Evolutionary conservation across 2,888 invertebrate genomes (phyloP), one percentile per base, ranked within the genome.

Genomic region (Odontocerum albicorne): DNA sequence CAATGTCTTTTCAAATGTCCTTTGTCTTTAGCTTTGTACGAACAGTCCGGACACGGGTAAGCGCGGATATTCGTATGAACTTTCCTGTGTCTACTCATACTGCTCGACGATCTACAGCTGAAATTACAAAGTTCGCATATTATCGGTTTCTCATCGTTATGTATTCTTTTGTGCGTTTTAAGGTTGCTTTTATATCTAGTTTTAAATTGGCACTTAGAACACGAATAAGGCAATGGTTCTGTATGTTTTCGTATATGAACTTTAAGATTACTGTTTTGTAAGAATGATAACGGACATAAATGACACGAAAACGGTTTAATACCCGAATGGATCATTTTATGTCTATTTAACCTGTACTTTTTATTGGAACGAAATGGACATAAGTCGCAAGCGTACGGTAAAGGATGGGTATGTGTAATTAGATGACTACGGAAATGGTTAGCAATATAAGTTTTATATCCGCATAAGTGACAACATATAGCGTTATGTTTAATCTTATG

Each of bases 311-410:
- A 38, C 38, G 4, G 15, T 17, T 10, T 38, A 15, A 38, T 17
- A 4, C 17, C 17, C 7, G 3, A 4, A 38, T 38, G 38, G 4
- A 3, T 12, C 10, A 20, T 36, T 13, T 21, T 12, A 17, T 47
- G 47, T 7, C 47, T 20, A 17, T 38, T 35, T 38, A 47, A 6
- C 15, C 38, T 47, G 2, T 27, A 12, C 10, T 36, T 16, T 6
- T 13, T 12, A n/a, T 47, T 47, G 39, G 38, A 47, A 3, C 21
- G 7, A 4, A 31, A 19, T 2, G 47, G 22, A 16, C 47, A 47
- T 3, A 38, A n/a, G 4, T 47, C 22, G 17, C 47, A 47, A 13
- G 17, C 17, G 16, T 38, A 38, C 4, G 38, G 38, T 15, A 15
- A 17, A 2, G 15, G 16, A 38, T 15, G 17, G 3, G 4, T 3